A percentile compares a stretch with the other conserved stretches of the same genome.
These are phyloP conservation scores for Furcifer pardalis DNA, from an alignment of 2,797 vertebrate species.

Conservation along the genomic window DNA sequence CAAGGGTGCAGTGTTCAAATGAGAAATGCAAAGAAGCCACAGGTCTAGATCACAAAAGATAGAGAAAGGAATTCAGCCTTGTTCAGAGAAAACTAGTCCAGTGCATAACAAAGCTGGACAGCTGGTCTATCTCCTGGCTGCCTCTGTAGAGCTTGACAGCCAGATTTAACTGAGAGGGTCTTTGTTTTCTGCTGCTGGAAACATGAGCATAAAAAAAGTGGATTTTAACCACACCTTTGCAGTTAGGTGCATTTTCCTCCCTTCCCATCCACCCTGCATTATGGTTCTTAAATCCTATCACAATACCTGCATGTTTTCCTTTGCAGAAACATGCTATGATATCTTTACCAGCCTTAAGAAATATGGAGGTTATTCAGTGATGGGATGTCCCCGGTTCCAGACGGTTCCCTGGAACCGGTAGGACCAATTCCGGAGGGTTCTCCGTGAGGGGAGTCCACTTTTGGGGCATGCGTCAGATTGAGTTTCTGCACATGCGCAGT, in stretches of 20 bases:
- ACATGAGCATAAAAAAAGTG: background rate
- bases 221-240: background rate
- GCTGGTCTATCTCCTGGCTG: background rate
- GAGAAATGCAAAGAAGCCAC: background rate
- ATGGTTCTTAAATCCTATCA: background rate
- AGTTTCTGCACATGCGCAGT: too few relatives aligned
- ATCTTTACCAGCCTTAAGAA: background rate
- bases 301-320: background rate
- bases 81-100: background rate
- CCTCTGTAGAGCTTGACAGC: background rate
- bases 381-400: too few relatives aligned
- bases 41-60: too few relatives aligned
- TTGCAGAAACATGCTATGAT: too few relatives aligned
- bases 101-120: constrained; percentile 1
- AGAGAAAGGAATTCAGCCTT: constrained; percentile 4
- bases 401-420: too few relatives aligned
- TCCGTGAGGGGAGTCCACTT: too few relatives aligned
- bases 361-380: too few relatives aligned
- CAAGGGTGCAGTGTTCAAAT: background rate
- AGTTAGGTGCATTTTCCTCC: background rate
- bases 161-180: background rate
- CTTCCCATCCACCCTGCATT: background rate
- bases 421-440: too few relatives aligned
- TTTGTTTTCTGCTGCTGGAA: background rate
- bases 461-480: too few relatives aligned